Base-by-base conservation (phyloP, 2,888 invertebrate species). In the Cosmia trapezina region DNA sequence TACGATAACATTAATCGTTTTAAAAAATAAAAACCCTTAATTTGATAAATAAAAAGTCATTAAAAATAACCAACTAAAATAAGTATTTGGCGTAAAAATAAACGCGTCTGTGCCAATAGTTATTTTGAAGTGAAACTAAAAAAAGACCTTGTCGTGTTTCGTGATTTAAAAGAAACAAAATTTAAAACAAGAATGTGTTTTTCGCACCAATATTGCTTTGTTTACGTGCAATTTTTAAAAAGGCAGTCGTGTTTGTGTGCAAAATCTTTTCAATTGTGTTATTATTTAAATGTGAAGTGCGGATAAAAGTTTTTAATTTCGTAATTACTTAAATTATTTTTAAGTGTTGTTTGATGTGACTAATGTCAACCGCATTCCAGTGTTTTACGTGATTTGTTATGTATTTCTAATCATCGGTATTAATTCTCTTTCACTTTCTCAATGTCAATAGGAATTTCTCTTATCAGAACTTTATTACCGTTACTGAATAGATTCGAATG, bases 1-100 rank as follows among this genome's bases (percentile, higher is more conserved):
- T 89, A 87, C 86, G 86, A 88, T 88, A 87, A 73, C 76, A 82
- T 51, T 86, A 81, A 86, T 76, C 70, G 68, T 70, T 78, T 78
- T 73, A 81, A 88, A 86, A 83, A 76, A 87, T 87, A 87, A 80
- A 73, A 86, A 83, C 41, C 59, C 51, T 8, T 80, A 78, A 83
- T 28, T 76, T 59, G 63, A 65, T 61, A 33, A 69, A 68, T 53
- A 57, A 62, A 68, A 54, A 22, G 12, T 33, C 5, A 5, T 0
- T 64, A 65, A 72, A 64, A 64, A 76, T 69, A 61, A 22, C 37
- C 4, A 41, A 67, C n/a, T n/a, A n/a, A n/a, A n/a, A n/a, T n/a
- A n/a, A n/a, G 49, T 43, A 68, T 62, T 64, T 17, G 11, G 22
- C 45, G 14, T 70, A 78, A 79, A 80, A 74, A 68, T 73, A 79